These are phyloP conservation scores for Saturnia pavonia DNA, from an alignment of 2,888 invertebrate species.

Conservation along the genomic window DNA sequence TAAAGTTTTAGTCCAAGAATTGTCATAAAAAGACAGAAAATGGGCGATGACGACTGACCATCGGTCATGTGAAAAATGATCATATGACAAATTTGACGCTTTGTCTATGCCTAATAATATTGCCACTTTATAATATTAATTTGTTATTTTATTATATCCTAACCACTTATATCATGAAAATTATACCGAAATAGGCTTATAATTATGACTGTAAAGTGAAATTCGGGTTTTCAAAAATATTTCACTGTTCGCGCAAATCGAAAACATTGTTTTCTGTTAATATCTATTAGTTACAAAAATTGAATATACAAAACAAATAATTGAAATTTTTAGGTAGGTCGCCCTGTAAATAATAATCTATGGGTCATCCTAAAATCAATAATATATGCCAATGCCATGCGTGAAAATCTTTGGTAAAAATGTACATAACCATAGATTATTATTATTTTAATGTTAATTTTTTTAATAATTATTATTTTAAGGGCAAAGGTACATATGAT, in stretches of 20 bases:
- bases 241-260: neutral
- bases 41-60: conserved; percentile 66
- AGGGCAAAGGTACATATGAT: neutral
- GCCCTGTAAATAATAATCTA: no score
- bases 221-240: neutral
- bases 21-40: conserved; percentile 64
- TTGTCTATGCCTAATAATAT: conserved; percentile 55
- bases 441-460: no score
- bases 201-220: neutral
- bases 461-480: neutral
- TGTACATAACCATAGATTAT: conserved; percentile 1
- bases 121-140: conserved; percentile 30
- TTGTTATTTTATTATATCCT: neutral
- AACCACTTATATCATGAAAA: neutral
- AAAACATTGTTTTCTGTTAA: neutral
- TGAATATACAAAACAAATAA: neutral
- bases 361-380: conserved; percentile 6
- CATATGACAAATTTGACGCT: conserved; percentile 73
- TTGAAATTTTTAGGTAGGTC: neutral
- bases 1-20: conserved; percentile 58
- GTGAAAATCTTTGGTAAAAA: neutral
- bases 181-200: neutral
- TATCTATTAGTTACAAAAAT: neutral
- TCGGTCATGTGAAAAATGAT: conserved; percentile 79
- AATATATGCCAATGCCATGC: neutral